Percentiles rank a stretch among this genome's conserved stretches.
Evolutionary conservation across 2,888 invertebrate genomes (phyloP).

Genomic region (Ceraclea dissimilis): DNA sequence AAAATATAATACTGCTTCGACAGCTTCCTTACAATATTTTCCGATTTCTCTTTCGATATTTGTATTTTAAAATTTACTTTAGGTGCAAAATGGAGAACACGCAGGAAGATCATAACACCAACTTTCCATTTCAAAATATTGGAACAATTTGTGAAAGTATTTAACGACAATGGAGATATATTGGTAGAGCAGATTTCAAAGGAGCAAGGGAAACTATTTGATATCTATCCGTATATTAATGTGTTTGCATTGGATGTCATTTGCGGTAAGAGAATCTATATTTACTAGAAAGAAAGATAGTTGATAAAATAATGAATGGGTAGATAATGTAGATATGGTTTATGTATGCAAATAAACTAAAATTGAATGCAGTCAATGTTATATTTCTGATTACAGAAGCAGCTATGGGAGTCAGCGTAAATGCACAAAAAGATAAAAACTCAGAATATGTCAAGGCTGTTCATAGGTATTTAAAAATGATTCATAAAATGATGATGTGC

Average conservation of each 20-base stretch:
- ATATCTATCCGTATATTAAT: conserved; percentile 41
- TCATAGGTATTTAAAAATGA: conserved; percentile 14
- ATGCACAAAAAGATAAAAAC: conserved; percentile 46
- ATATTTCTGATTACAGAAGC: conserved; percentile 40
- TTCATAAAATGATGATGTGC: neutral
- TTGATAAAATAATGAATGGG: neutral
- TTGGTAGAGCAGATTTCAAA: conserved; percentile 11
- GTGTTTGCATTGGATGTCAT: conserved; percentile 47
- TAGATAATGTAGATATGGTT: neutral
- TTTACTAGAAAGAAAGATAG: too few relatives aligned
- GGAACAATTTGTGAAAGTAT: conserved; percentile 34
- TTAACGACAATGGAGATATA: conserved; percentile 29
- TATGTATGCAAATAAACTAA: too few relatives aligned
- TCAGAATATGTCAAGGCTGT: conserved; percentile 49
- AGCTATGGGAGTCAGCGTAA: conserved; percentile 55
- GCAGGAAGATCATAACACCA: conserved; percentile 41
- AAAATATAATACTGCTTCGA: too few relatives aligned
- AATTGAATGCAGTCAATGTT: too few relatives aligned
- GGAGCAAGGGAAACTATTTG: conserved; percentile 27
- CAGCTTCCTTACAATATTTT: too few relatives aligned
- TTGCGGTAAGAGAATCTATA: conserved; percentile 35
- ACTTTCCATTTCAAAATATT: conserved; percentile 43
- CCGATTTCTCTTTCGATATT: too few relatives aligned
- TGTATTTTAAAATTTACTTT: conserved; percentile 13
- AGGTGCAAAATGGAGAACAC: conserved; percentile 40